These are phyloP conservation scores for Ganaspis brasiliensis DNA, from an alignment of 2,888 invertebrate genomes.

Conservation along the genomic window DNA sequence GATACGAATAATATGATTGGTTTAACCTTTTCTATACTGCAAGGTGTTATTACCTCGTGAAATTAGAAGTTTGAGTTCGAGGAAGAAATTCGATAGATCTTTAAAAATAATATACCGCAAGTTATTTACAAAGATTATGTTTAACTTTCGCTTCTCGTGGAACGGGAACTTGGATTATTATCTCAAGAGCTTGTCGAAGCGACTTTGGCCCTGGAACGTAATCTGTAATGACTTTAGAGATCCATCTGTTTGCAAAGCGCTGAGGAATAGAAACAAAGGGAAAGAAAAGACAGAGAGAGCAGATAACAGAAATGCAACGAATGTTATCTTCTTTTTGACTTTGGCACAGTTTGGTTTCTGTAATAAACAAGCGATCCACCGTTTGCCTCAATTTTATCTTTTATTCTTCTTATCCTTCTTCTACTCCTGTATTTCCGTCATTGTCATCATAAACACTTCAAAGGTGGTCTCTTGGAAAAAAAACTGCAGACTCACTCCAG, in stretches of 20 bases:
- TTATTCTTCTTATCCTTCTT: neutral
- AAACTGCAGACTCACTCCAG: conserved; percentile 37
- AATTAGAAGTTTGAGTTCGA: neutral
- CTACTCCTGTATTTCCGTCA: neutral
- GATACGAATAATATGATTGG: too few species aligned
- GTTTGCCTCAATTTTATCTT: neutral
- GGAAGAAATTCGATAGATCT: conserved; percentile 40
- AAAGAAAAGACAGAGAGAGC: neutral
- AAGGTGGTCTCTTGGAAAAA: conserved; percentile 57
- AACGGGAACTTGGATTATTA: conserved; percentile 31
- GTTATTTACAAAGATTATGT: conserved; percentile 35
- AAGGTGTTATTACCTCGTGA: neutral
- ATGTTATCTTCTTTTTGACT: neutral
- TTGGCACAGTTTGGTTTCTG: conserved; percentile 16
- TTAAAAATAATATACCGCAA: conserved; percentile 35
- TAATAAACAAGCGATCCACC: conserved; percentile 6
- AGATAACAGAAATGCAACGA: conserved; percentile 23
- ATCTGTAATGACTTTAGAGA: conserved; percentile 37
- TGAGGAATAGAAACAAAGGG: conserved; percentile 14
- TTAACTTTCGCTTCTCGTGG: conserved; percentile 39
- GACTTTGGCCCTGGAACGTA: conserved; percentile 1
- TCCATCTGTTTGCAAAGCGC: conserved; percentile 33
- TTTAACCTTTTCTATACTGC: too few species aligned
- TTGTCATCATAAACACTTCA: conserved; percentile 60
- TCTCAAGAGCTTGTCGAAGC: conserved; percentile 41